Conservation (phyloP, 2,797 vertebrate species). For the Danionella dracula region DNA sequence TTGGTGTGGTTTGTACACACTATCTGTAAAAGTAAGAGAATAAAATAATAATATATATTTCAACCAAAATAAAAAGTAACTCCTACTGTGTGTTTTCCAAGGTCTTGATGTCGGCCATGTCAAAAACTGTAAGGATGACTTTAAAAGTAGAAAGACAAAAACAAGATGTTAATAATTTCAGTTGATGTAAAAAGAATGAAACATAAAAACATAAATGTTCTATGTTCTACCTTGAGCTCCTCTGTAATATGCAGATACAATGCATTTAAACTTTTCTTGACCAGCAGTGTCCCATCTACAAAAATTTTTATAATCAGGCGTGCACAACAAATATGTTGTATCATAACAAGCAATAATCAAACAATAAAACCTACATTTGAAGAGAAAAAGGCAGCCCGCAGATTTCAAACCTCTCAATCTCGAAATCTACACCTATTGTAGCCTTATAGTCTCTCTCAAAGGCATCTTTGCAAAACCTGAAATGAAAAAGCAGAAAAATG, state of each 20-base stretch:
- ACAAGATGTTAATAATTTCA: no score
- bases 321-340: neutral
- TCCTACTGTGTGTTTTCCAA: slow-evolving; percentile 83
- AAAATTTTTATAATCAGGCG: neutral
- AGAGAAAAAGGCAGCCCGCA: slow-evolving; percentile 79
- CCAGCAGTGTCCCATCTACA: slow-evolving; percentile 92
- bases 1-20: no score
- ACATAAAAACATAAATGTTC: neutral
- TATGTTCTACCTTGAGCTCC: slow-evolving; percentile 76
- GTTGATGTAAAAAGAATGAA: no score
- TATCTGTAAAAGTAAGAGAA: no score
- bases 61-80: no score
- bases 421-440: slow-evolving; percentile 91
- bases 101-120: slow-evolving; percentile 83
- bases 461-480: slow-evolving; percentile 84
- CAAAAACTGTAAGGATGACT: slow-evolving; percentile 87
- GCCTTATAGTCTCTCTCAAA: slow-evolving; percentile 89
- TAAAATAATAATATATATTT: no score
- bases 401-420: slow-evolving; percentile 86
- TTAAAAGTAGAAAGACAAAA: slow-evolving; percentile 40
- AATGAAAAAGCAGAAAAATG: neutral
- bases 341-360: neutral
- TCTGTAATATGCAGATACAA: slow-evolving; percentile 86
- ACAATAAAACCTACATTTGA: slow-evolving; percentile 77
- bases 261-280: slow-evolving; percentile 94